These are phyloP conservation scores for Illadopsis cleaveri DNA, from an alignment of 2,113 vertebrate genomes.

Conservation along the genomic window DNA sequence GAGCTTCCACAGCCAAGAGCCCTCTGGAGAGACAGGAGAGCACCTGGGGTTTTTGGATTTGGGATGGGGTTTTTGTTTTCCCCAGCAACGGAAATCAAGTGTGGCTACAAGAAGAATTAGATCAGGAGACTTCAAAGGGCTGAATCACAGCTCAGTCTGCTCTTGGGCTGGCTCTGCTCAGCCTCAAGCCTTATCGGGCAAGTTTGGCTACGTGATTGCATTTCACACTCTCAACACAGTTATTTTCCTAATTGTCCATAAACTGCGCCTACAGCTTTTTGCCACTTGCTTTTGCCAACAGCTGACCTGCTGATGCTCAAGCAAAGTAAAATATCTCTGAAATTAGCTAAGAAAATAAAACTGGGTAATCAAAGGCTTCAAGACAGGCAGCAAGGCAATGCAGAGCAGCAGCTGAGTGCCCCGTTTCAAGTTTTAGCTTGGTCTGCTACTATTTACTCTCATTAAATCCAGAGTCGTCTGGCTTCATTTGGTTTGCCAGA, in stretches of 20 bases:
- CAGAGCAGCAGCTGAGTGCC: not conserved
- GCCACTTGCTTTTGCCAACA: not conserved
- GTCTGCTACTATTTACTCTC: not conserved
- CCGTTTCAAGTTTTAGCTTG: not conserved
- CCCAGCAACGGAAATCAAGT: not conserved
- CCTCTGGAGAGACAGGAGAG: not conserved
- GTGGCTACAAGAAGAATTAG: not conserved
- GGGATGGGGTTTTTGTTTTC: not conserved
- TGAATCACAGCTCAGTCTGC: not conserved
- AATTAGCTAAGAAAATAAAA: slow-evolving; percentile 7
- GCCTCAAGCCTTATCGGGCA: not conserved
- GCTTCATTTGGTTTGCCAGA: slow-evolving; percentile 4
- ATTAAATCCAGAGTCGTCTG: not conserved
- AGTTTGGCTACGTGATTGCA: not conserved
- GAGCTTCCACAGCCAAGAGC: not conserved
- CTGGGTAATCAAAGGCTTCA: not conserved
- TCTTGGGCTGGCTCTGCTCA: not conserved
- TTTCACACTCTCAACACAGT: not conserved
- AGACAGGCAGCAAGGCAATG: not conserved
- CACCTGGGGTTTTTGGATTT: not conserved
- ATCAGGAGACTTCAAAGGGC: not conserved
- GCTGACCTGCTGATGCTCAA: not conserved
- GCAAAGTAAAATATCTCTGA: not conserved
- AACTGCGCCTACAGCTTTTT: not conserved
- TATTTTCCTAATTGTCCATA: not conserved